phyloP scores from a whole-genome alignment of 2,888 invertebrate species.

The Dryobota labecula region DNA sequence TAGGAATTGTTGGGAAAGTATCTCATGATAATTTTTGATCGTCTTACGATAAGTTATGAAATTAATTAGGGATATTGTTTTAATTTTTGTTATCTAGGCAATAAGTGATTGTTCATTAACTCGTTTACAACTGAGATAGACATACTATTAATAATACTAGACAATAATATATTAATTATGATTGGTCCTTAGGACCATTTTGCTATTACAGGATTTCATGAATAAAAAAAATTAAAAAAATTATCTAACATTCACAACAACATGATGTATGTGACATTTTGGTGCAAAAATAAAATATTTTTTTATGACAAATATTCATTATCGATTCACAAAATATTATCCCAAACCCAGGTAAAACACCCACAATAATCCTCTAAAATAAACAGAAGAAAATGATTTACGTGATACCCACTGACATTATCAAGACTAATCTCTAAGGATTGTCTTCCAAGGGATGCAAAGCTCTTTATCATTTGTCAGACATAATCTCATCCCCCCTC shows the following conservation, averaged over 20 bases:
- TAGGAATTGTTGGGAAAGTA: background rate
- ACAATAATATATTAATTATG: background rate
- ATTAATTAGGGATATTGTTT: background rate
- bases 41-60: background rate
- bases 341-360: background rate
- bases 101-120: no score
- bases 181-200: background rate
- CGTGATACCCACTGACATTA: constrained; percentile 10
- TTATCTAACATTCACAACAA: background rate
- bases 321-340: background rate
- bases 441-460: constrained; percentile 17
- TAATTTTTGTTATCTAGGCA: background rate
- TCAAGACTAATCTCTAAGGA: constrained; percentile 31
- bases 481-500: constrained; percentile 35
- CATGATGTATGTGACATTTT: background rate
- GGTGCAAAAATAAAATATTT: background rate
- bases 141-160: background rate
- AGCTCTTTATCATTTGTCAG: constrained; percentile 51
- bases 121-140: background rate
- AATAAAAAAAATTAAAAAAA: no score
- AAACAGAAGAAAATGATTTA: background rate
- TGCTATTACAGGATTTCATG: background rate
- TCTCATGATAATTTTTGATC: constrained; percentile 5
- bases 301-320: background rate
- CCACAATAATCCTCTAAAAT: background rate